Evolutionary conservation across 2,113 vertebrate genomes (phyloP).

Genomic region (Columba janthina): DNA sequence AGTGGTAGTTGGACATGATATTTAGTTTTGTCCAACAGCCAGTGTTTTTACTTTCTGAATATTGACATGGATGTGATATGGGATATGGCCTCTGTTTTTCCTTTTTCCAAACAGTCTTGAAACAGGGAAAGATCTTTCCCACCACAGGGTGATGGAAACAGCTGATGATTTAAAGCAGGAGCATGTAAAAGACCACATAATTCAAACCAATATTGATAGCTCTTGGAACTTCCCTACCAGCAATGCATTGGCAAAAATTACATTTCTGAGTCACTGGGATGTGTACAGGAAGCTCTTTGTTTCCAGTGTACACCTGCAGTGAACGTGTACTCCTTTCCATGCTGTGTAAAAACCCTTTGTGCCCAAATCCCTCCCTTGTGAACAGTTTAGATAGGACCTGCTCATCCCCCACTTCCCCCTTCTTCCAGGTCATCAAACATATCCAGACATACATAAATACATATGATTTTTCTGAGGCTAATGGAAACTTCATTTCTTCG

Average conservation of each 20-base stretch:
- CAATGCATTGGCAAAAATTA: not conserved
- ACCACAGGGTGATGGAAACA: not conserved
- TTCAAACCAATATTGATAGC: not conserved
- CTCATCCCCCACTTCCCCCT: not conserved
- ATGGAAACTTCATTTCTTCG: not conserved
- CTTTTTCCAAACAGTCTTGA: not conserved
- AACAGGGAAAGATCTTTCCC: not conserved
- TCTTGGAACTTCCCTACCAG: not conserved
- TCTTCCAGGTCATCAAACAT: not conserved
- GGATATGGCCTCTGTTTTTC: not conserved
- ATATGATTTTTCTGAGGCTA: not conserved
- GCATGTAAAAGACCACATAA: not conserved
- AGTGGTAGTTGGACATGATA: accelerated
- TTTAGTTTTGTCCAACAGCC: not conserved
- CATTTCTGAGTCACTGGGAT: not conserved
- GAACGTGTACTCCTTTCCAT: not conserved
- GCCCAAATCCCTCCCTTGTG: not conserved
- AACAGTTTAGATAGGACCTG: not conserved
- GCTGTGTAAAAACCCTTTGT: not conserved
- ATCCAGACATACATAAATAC: not conserved
- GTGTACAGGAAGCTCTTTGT: not conserved
- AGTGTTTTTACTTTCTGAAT: not conserved
- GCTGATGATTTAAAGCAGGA: not conserved
- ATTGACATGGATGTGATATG: not conserved
- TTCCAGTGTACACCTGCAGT: not conserved